phyloP scores from a whole-genome alignment of 2,113 vertebrate species.

The Ahaetulla prasina region DNA sequence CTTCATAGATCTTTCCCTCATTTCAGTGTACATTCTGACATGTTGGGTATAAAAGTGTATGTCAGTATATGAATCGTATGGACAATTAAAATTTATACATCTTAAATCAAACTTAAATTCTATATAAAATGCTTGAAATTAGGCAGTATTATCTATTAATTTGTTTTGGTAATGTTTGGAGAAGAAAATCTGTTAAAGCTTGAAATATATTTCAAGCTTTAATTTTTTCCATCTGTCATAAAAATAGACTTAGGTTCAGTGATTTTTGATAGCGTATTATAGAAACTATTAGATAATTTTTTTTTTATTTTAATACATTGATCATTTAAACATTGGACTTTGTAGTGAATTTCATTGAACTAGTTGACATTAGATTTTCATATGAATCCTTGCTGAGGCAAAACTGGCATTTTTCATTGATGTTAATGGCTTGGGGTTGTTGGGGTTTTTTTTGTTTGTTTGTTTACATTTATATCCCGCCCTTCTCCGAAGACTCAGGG shows the following conservation, averaged over 20 bases:
- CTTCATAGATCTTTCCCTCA: not conserved
- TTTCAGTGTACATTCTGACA: not conserved
- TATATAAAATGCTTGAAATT: not conserved
- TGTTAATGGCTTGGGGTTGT: not conserved
- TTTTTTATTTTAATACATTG: not conserved
- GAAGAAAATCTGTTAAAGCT: not conserved
- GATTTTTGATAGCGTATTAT: not conserved
- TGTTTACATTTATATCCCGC: no score
- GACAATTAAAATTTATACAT: not conserved
- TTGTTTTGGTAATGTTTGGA: not conserved
- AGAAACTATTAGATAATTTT: not conserved
- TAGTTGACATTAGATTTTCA: not conserved
- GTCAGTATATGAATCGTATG: not conserved
- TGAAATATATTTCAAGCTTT: not conserved
- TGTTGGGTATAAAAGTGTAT: not conserved
- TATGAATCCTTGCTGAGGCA: not conserved
- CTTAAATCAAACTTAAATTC: not conserved
- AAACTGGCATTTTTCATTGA: not conserved
- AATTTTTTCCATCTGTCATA: not conserved
- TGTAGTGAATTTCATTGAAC: not conserved
- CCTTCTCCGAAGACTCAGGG: no score
- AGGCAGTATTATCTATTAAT: not conserved
- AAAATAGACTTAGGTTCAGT: not conserved
- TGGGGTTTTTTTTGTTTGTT: no score
- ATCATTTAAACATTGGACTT: not conserved